Conservation (phyloP, 2,113 vertebrate genomes). For the Amblyornis subalaris region DNA sequence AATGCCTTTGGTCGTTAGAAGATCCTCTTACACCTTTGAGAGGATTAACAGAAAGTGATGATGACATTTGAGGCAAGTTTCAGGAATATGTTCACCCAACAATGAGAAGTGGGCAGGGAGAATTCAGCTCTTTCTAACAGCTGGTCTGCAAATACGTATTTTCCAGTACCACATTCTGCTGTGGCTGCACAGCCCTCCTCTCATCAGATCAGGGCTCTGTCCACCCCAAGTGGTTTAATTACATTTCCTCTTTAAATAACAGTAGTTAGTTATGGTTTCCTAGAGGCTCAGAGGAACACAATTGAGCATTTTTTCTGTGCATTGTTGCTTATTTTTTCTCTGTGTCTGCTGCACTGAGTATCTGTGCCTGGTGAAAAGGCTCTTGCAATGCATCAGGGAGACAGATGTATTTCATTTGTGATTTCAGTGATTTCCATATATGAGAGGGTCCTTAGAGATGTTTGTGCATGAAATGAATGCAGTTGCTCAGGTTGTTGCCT, state of each 20-base stretch:
- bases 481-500: slow-evolving; percentile 24
- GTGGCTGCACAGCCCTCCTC: neutral
- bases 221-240: neutral
- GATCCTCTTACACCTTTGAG: neutral
- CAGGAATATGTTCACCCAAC: neutral
- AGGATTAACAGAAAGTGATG: neutral
- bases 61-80: neutral
- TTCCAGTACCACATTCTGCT: neutral
- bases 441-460: slow-evolving; percentile 30
- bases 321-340: neutral
- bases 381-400: neutral
- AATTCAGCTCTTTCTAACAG: neutral
- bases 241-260: neutral
- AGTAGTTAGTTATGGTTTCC: neutral
- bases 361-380: neutral
- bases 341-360: neutral
- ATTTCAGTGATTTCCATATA: slow-evolving; percentile 21
- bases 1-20: neutral
- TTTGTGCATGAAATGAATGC: slow-evolving; percentile 17
- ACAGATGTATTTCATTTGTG: slow-evolving; percentile 31
- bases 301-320: neutral
- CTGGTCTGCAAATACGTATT: neutral
- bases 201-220: neutral
- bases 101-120: neutral
- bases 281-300: neutral